Evolutionary conservation across 64 coral and sea anemone species (phyloP), one percentile per base, ranked within the genome.

Genomic region (Montipora foliosa): DNA sequence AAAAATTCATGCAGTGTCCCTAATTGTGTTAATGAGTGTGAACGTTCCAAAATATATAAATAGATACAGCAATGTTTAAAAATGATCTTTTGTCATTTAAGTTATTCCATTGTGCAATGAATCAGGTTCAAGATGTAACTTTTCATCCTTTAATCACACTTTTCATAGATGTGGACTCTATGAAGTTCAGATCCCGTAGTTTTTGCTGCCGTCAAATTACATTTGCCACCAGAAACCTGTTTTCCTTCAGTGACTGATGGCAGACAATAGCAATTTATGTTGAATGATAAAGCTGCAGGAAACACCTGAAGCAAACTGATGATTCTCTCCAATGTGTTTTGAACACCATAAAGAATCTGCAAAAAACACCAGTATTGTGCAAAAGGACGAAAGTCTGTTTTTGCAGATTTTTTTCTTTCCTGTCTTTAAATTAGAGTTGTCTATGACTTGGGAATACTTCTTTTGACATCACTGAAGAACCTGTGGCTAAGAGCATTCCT

Each of bases 381-480:
- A 15, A 5, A 14, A 49, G 47, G 15, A 19, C 1, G 19, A 49
- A 19, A 78, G 44, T 12, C 76, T 49, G 47, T 78, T 78, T 76
- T 48, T 78, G 76, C 76, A 51, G 76, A 49, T 1, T 57, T 57
- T 8, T 6, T 37, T 37, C 37, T 37, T 37, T 37, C 37, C 6
- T 74, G 3, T 10, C 11, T 50, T 19, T 50, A 83, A 14, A 22
- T 14, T 81, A 29, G 49, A 72, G 49, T 21, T 46, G 67, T 72
- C 71, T 66, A 74, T 14, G 17, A 89, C 52, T 76, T 78, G 6
- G 87, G 87, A 44, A 77, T 77, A 77, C 87, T 83, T 95, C 89
- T 95, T 83, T 90, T 93, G 47, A 98, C 96, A 89, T 98, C 96
- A 52, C 76, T 91, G 87, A 98, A 98, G 79, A 98, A 98, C 37